A percentile compares a stretch with the other conserved stretches of the same genome.
These are phyloP conservation scores for Dromiciops gliroides DNA, from an alignment of 2,113 vertebrate genomes.

Conservation along the genomic window DNA sequence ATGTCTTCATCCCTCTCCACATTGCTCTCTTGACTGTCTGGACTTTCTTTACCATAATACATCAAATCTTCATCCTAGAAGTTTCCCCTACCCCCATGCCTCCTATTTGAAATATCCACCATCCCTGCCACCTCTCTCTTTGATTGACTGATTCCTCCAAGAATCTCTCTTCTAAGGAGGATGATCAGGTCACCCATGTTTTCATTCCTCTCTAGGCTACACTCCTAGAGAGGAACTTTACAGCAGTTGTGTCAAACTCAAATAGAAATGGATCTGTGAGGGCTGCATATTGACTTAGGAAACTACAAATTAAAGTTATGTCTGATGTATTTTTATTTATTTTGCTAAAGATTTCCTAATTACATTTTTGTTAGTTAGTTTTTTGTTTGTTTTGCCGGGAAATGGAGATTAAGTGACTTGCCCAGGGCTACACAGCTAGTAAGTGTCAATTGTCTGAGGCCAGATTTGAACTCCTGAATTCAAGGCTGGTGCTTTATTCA, in stretches of 20 bases:
- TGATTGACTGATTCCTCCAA: background rate
- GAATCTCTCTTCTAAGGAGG: background rate
- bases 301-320: background rate
- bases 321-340: background rate
- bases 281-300: background rate
- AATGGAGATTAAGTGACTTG: too few species aligned
- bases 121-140: background rate
- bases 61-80: background rate
- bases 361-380: too few species aligned
- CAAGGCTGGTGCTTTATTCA: too few species aligned
- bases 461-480: too few species aligned
- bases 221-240: background rate
- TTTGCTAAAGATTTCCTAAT: background rate
- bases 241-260: background rate
- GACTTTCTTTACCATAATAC: background rate
- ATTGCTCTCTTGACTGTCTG: background rate
- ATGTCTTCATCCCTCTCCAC: background rate
- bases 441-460: too few species aligned
- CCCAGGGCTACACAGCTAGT: too few species aligned
- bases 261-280: background rate
- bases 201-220: background rate
- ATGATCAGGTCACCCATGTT: background rate
- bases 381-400: too few species aligned
- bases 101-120: background rate
- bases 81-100: background rate